phyloP scores from a whole-genome alignment of 1,140 invertebrate genomes.

The Drosophila truncata region DNA sequence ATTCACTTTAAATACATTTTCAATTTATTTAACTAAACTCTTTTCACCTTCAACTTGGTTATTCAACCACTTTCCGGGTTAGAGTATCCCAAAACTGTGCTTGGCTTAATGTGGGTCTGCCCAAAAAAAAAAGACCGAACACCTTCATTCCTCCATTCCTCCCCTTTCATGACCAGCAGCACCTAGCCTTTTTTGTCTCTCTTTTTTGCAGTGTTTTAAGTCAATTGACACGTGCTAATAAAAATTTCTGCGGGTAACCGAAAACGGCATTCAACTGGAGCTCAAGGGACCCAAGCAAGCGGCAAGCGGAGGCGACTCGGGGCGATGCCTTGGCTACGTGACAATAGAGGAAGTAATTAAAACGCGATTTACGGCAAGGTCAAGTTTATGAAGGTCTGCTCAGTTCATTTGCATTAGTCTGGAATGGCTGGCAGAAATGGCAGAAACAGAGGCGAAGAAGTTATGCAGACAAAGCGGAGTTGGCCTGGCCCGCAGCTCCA shows the following conservation, averaged over 20 bases:
- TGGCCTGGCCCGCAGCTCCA: conserved; percentile 36
- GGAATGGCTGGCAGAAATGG: conserved; percentile 25
- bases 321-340: conserved; percentile 66
- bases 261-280: conserved; percentile 62
- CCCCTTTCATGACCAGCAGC: neutral
- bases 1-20: neutral
- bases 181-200: conserved; percentile 23
- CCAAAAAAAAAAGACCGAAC: conserved; percentile 2
- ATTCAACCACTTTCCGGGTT: neutral
- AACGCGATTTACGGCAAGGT: conserved; percentile 80
- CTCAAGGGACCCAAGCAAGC: neutral
- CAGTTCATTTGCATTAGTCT: conserved; percentile 73
- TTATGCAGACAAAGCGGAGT: conserved; percentile 27
- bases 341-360: conserved; percentile 82
- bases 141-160: neutral
- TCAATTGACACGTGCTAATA: conserved; percentile 80
- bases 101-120: neutral
- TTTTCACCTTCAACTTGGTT: conserved; percentile 12
- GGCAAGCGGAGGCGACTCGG: neutral
- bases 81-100: conserved; percentile 26
- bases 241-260: conserved; percentile 68
- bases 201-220: conserved; percentile 46
- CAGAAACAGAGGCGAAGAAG: neutral
- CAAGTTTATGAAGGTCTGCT: conserved; percentile 77
- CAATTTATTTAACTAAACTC: neutral